A percentile compares a stretch with the other conserved stretches of the same genome.
These are phyloP conservation scores for Oligia fasciuncula DNA, from an alignment of 2,888 invertebrate genomes.

Conservation along the genomic window DNA sequence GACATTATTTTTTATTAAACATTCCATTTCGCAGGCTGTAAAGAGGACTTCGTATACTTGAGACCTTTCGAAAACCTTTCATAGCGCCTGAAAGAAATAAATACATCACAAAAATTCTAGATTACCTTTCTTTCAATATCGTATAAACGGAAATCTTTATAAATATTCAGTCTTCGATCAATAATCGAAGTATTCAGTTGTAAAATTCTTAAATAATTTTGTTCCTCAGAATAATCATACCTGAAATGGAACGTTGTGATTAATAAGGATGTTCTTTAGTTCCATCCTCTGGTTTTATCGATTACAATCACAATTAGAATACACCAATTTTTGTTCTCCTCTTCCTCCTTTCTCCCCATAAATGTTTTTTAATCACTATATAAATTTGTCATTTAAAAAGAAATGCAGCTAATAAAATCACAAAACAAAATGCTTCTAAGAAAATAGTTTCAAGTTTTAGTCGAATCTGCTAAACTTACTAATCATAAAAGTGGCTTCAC, in stretches of 20 bases:
- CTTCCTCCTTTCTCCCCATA: neutral
- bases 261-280: neutral
- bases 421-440: neutral
- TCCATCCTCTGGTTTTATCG: neutral
- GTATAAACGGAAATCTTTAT: too few relatives aligned
- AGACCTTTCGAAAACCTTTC: neutral
- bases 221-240: neutral
- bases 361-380: too few relatives aligned
- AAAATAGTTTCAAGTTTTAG: neutral
- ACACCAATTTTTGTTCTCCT: too few relatives aligned
- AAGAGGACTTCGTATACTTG: neutral
- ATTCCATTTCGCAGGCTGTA: constrained; percentile 29
- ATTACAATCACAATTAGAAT: neutral
- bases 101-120: too few relatives aligned
- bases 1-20: constrained; percentile 48
- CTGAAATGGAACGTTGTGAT: constrained; percentile 22
- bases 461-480: constrained; percentile 23
- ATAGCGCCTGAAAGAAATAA: too few relatives aligned
- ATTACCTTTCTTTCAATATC: neutral
- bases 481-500: constrained; percentile 36
- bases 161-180: neutral
- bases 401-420: too few relatives aligned
- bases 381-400: rapidly evolving
- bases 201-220: too few relatives aligned
- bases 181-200: too few relatives aligned